Base-by-base conservation (phyloP, 2,797 vertebrate species). In the Mus minutoides region DNA sequence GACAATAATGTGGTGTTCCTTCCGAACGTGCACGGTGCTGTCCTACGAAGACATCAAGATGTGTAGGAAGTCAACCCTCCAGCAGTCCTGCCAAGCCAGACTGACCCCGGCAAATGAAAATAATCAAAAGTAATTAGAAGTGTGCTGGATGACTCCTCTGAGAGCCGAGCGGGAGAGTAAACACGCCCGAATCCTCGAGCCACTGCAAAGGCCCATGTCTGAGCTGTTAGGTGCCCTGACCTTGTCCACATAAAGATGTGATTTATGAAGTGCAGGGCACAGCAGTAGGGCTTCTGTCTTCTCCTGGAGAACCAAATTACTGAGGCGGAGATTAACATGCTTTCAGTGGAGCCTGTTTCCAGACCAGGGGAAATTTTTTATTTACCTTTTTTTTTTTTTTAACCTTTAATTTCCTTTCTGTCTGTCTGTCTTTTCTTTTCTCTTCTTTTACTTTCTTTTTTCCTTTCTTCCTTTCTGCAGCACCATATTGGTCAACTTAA, bases 231-330 rank as follows among this genome's bases (percentile, higher is more conserved):
- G 98, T 98, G 98, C 98, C 98, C 99, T 99, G 99, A 99, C 99
- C 99, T 99, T 99, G 99, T 99, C 99, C 99, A 99, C 99, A 99
- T 99, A 99, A 99, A 99, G 99, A 99, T 98, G 99, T 99, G 99
- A 99, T 99, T 99, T 99, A 99, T 99, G 99, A 99, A 99, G 99
- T 99, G 99, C 99, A 99, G 99, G 99, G 99, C 99, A 99, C 99
- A 99, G 99, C 99, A 99, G 99, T 99, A 99, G 99, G 99, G 99
- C 99, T 99, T 99, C 99, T 99, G 99, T 99, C 99, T 99, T 99
- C 99, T 99, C 99, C 99, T 99, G 99, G 99, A 99, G 99, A 99
- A 99, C 99, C 99, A 99, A 99, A 99, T 99, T 99, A 99, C 99
- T 98, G 99, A 99, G 99, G 99, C 99, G 99, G 99, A 99, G 99